Conservation (phyloP, 2,797 vertebrate species). For the Pangasius krempfi region DNA sequence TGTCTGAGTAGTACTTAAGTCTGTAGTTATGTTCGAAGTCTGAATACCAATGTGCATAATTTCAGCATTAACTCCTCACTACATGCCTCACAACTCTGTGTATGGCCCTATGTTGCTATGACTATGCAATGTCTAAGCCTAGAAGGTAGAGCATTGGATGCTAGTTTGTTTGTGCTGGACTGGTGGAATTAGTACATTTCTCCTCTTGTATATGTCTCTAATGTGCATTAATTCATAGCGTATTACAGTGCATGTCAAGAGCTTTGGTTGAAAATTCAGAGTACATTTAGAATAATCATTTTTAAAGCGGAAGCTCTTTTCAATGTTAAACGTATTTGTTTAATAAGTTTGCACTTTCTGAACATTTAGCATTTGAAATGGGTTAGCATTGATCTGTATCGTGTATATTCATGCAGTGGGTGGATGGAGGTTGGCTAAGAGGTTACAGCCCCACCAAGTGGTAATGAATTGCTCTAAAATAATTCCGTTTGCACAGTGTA, state of each 20-base stretch:
- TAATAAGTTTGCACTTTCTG: background rate
- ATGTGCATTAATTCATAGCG: background rate
- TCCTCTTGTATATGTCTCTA: background rate
- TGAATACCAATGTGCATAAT: background rate
- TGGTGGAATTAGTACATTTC: background rate
- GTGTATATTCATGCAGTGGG: background rate
- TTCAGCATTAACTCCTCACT: background rate
- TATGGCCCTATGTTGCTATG: background rate
- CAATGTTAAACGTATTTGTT: background rate
- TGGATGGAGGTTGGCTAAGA: background rate
- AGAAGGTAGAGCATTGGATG: background rate
- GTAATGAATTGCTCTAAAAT: background rate
- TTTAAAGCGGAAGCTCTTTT: background rate
- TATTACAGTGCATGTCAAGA: background rate
- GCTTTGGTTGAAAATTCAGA: background rate
- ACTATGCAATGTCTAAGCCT: background rate
- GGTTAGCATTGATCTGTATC: background rate
- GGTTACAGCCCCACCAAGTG: constrained; percentile 46
- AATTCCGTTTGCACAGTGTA: background rate
- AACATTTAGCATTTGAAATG: background rate
- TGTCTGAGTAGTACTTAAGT: background rate
- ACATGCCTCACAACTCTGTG: background rate
- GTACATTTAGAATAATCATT: background rate
- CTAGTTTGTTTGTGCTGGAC: background rate
- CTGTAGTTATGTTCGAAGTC: background rate